These are phyloP conservation scores for Drosophila mojavensis DNA, from an alignment of 1,140 invertebrate species.

Conservation along the genomic window DNA sequence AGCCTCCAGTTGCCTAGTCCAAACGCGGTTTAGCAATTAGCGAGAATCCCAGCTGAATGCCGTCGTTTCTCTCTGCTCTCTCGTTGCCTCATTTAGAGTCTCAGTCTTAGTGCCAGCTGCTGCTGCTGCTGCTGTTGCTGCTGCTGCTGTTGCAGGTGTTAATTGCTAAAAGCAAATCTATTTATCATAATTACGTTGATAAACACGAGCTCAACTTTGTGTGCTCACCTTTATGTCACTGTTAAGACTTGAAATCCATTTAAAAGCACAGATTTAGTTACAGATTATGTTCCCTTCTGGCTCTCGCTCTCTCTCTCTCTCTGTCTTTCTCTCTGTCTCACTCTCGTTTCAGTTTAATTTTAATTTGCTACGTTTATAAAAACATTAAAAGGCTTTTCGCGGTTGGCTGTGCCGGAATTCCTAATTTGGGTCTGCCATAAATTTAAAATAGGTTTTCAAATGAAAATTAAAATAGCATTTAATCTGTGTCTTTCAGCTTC, in stretches of 20 bases:
- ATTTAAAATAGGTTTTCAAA: no score
- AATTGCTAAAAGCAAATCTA: constrained; percentile 48
- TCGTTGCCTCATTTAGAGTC: not conserved
- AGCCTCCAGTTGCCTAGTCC: not conserved
- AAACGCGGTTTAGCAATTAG: constrained; percentile 12
- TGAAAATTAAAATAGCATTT: no score
- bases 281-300: not conserved
- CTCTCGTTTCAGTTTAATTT: not conserved
- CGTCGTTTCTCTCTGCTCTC: not conserved
- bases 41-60: not conserved
- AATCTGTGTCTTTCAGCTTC: no score
- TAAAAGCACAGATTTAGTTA: not conserved
- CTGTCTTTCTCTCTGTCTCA: no score
- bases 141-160: constrained; percentile 46
- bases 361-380: not conserved
- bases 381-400: no score
- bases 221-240: not conserved
- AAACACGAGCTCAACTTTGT: constrained; percentile 1
- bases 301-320: not conserved
- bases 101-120: constrained; percentile 4
- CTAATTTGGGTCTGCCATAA: no score
- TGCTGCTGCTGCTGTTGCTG: constrained; percentile 7
- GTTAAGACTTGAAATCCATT: not conserved
- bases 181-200: constrained; percentile 41
- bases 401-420: no score